Conservation (phyloP, 2,888 invertebrate genomes). For the Leptogaster cylindrica region DNA sequence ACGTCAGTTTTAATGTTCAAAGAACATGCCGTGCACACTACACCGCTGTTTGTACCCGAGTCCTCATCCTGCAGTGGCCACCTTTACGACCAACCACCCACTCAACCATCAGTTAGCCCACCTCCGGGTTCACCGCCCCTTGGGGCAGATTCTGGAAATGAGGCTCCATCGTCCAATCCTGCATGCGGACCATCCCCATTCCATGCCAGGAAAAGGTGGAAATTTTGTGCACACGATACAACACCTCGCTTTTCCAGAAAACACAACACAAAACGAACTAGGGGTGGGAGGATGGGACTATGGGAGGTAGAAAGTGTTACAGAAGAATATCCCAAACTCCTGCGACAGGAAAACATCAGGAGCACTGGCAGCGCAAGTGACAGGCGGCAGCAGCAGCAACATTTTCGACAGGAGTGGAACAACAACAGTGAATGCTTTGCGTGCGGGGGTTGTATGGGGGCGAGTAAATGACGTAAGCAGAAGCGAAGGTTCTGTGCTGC, state of each 20-base stretch:
- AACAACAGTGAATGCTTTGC: neutral
- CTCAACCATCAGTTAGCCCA: slow-evolving; percentile 8
- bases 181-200: slow-evolving; percentile 14
- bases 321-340: slow-evolving; percentile 35
- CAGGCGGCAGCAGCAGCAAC: slow-evolving; percentile 23
- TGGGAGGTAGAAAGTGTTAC: slow-evolving; percentile 7
- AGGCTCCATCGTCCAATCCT: slow-evolving; percentile 4
- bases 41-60: neutral
- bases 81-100: slow-evolving; percentile 22
- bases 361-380: slow-evolving; percentile 34
- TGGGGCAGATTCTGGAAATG: slow-evolving; percentile 1
- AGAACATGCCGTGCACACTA: slow-evolving; percentile 26
- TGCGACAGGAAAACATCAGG: slow-evolving; percentile 34
- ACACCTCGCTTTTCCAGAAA: slow-evolving; percentile 37
- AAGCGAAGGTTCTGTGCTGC: slow-evolving; percentile 17
- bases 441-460: neutral
- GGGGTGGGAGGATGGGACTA: neutral
- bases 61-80: neutral
- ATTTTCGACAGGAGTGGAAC: neutral
- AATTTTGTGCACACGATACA: slow-evolving; percentile 42
- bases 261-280: slow-evolving; percentile 8
- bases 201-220: slow-evolving; percentile 31
- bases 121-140: slow-evolving; percentile 17
- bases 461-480: slow-evolving; percentile 36
- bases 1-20: slow-evolving; percentile 38